Evolutionary conservation across 1,140 invertebrate species (phyloP).

Genomic region (Lepidotrigona ventralis): DNA sequence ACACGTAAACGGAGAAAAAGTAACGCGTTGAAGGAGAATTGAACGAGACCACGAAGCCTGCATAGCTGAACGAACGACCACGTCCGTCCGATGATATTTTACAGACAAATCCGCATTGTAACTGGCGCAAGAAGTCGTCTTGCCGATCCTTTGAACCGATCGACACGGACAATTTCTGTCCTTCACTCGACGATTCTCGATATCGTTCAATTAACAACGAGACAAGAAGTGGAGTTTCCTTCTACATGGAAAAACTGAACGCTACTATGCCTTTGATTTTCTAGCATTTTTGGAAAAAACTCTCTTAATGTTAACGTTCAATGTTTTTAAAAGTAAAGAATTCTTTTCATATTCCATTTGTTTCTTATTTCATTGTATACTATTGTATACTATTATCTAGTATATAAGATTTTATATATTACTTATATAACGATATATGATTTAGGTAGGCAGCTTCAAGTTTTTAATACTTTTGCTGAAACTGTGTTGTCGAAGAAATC

Average conservation of each 20-base stretch:
- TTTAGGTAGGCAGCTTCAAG: too few species aligned
- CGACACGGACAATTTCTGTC: conserved; percentile 50
- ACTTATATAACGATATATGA: too few species aligned
- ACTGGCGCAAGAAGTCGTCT: conserved; percentile 44
- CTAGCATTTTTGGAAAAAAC: background rate
- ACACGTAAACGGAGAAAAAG: conserved; percentile 27
- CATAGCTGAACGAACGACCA: conserved; percentile 30
- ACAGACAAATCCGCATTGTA: conserved; percentile 52
- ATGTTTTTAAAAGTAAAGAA: too few species aligned
- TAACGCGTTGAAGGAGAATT: background rate
- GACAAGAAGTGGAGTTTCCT: conserved; percentile 6
- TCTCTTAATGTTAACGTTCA: too few species aligned
- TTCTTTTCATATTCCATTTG: too few species aligned
- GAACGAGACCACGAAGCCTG: background rate
- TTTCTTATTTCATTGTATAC: too few species aligned
- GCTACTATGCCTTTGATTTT: background rate
- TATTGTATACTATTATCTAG: too few species aligned
- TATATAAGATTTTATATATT: too few species aligned
- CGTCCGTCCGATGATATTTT: conserved; percentile 33
- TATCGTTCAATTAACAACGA: conserved; percentile 23
- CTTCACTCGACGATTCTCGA: conserved; percentile 7
- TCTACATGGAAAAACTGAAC: conserved; percentile 44
- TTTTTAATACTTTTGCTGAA: background rate
- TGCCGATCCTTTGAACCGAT: conserved; percentile 32
- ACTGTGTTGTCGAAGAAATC: background rate